Evolutionary conservation across 2,888 invertebrate species (phyloP).

Genomic region (Neocrepidodera transversa): DNA sequence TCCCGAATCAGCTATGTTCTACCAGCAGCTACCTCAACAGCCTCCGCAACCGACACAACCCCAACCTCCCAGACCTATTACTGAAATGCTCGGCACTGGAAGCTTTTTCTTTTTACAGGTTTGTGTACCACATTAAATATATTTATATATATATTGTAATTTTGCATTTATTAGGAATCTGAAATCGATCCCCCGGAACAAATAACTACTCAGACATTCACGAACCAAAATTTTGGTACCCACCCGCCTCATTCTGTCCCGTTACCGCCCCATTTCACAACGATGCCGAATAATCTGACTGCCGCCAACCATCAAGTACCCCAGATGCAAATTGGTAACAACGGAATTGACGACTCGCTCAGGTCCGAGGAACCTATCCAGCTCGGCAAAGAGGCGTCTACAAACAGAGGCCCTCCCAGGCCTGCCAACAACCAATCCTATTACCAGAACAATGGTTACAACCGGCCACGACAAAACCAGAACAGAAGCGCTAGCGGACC

Average conservation of each 20-base stretch:
- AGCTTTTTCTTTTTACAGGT: slow-evolving; percentile 85
- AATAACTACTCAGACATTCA: slow-evolving; percentile 85
- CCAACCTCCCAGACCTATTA: slow-evolving; percentile 68
- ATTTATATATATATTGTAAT: background rate
- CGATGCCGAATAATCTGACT: slow-evolving; percentile 43
- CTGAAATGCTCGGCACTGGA: slow-evolving; percentile 78
- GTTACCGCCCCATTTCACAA: slow-evolving; percentile 61
- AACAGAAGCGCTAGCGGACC: slow-evolving; percentile 51
- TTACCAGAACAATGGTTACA: slow-evolving; percentile 56
- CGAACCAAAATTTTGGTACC: slow-evolving; percentile 78
- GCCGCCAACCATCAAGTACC: slow-evolving; percentile 50
- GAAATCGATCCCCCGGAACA: slow-evolving; percentile 77
- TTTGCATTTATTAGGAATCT: slow-evolving; percentile 71
- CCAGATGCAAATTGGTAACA: slow-evolving; percentile 38
- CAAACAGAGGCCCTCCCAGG: slow-evolving; percentile 42
- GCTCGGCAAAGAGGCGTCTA: slow-evolving; percentile 38
- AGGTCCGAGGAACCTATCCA: slow-evolving; percentile 32
- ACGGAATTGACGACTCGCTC: slow-evolving; percentile 42
- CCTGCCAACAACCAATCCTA: slow-evolving; percentile 51
- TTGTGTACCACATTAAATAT: background rate
- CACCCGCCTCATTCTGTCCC: slow-evolving; percentile 65
- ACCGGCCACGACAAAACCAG: slow-evolving; percentile 49
- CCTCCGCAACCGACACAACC: slow-evolving; percentile 49
- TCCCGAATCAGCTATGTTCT: slow-evolving; percentile 60
- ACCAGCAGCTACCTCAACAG: slow-evolving; percentile 61